These are phyloP conservation scores for Aproaerema taeniolella DNA, from an alignment of 2,888 invertebrate genomes.

Conservation along the genomic window DNA sequence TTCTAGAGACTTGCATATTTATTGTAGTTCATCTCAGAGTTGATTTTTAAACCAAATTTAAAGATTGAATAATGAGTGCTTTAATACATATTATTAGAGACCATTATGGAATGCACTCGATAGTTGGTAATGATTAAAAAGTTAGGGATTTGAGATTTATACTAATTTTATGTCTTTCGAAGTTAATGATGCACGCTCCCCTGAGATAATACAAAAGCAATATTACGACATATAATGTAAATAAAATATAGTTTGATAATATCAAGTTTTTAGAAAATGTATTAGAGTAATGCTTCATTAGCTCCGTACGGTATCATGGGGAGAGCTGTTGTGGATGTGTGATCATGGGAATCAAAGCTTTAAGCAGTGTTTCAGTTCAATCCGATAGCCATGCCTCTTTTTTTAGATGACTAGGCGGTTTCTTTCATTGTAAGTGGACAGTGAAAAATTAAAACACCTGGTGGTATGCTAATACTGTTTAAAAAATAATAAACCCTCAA, in stretches of 20 bases:
- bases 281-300: conserved; percentile 70
- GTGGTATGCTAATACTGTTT: no score
- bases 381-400: conserved; percentile 48
- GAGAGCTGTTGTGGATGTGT: conserved; percentile 47
- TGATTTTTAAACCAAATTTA: conserved; percentile 63
- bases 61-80: conserved; percentile 69
- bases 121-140: conserved; percentile 59
- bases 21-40: conserved; percentile 51
- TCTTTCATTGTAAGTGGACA: background rate
- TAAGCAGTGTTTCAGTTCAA: conserved; percentile 65
- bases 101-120: conserved; percentile 61
- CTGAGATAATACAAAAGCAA: conserved; percentile 75
- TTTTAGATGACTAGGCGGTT: no score
- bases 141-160: conserved; percentile 70
- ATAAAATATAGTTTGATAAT: conserved; percentile 75
- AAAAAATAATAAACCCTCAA: no score
- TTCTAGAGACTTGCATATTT: conserved; percentile 64
- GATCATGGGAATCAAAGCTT: conserved; percentile 76
- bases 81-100: conserved; percentile 63
- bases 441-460: no score
- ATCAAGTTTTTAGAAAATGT: conserved; percentile 74
- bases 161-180: conserved; percentile 63
- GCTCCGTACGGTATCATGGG: conserved; percentile 54
- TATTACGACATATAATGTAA: conserved; percentile 75
- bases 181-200: conserved; percentile 70